Base-by-base conservation (phyloP, 64 coral and sea anemone genomes). In the Pachyseris speciosa region DNA sequence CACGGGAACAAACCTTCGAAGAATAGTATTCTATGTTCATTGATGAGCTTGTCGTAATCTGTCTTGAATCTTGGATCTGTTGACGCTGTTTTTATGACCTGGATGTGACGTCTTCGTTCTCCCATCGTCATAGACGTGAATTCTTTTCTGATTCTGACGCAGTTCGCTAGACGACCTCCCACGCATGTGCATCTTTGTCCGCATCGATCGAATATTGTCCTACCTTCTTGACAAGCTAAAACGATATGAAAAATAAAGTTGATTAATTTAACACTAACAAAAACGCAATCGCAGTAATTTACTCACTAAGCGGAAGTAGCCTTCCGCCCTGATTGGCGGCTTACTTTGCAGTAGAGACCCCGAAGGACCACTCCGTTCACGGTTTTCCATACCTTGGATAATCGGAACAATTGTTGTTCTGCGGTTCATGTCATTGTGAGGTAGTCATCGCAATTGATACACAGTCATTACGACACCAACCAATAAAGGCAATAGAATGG, bases 81-180 rank as follows among this genome's bases (percentile, higher is more conserved):
- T 7, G 94, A 96, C 34, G 89, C 94, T 16, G 67, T 84, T 41
- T 75, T 83, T 16, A 92, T 64, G 10, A 78, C 42, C 20, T 17
- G 48, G 15, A 92, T 64, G 37, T 96, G 76, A 9, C 75, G 74
- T 44, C 67, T 44, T 28, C 94, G 75, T n/a, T 96, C 89, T 2
- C 7, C n/a, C 17, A 37, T 28, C 30, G 42, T 83, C 94, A 96
- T 96, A 9, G 67, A 73, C 2, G 89, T 84, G 66, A 96, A 96
- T 60, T 96, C 94, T 44, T 92, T 91, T 74, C 94, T 60, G 37
- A 92, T 96, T 4, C 94, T 89, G 2, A 86, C 58, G 66, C 94
- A 96, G 39, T 92, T 72, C 4, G 64, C 75, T 1, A 88, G 37
- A 0, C 19, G 67, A 71, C 89, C 94, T 9, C 60, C 37, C 9